phyloP scores from a whole-genome alignment of 2,113 vertebrate genomes.

The Greenwoodochromis staneri region DNA sequence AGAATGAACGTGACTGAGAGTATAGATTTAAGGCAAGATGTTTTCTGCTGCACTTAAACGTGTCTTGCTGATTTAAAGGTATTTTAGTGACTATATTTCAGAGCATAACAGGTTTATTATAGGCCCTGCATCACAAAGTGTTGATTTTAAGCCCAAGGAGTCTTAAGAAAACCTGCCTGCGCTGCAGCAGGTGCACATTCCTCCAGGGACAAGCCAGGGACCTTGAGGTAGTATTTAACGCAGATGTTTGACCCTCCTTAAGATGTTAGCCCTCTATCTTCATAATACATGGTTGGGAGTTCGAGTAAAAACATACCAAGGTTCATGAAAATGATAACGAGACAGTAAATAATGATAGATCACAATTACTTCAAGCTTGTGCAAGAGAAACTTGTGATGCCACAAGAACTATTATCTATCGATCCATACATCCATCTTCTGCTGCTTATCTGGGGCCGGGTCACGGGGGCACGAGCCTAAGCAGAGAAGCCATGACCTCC shows the following conservation, averaged over 20 bases:
- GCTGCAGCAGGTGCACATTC: conserved; percentile 63
- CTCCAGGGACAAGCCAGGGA: conserved; percentile 26
- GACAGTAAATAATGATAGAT: conserved; percentile 30
- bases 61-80: not conserved
- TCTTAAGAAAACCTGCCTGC: not conserved
- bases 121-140: not conserved
- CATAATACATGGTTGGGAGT: conserved; percentile 13
- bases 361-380: not conserved
- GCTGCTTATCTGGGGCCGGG: not conserved
- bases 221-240: conserved; percentile 35
- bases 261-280: conserved; percentile 30
- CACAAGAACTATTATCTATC: not conserved
- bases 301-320: not conserved
- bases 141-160: conserved; percentile 5
- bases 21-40: not conserved
- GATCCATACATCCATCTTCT: not conserved
- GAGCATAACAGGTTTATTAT: not conserved
- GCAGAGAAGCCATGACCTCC: not conserved
- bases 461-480: not conserved
- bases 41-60: not conserved
- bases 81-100: not conserved
- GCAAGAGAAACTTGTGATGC: not conserved
- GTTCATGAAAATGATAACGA: conserved; percentile 5
- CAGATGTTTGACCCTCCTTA: conserved; percentile 50
- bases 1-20: not conserved